Conservation (phyloP, 2,888 invertebrate species). For the Dicycla oo region DNA sequence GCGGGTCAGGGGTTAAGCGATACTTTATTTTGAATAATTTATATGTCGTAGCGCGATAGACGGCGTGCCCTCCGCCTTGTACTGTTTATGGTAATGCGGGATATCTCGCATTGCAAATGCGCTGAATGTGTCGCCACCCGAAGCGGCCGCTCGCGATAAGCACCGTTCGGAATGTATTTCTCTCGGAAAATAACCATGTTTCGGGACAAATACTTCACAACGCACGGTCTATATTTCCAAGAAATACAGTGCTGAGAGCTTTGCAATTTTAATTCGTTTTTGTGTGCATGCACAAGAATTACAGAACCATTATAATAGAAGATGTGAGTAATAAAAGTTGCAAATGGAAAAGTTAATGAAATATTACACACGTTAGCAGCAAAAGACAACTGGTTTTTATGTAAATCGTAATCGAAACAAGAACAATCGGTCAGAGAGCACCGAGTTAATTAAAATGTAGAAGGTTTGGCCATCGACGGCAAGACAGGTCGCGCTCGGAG, state of each 20-base stretch:
- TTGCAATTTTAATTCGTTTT: conserved; percentile 32
- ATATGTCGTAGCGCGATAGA: conserved; percentile 89
- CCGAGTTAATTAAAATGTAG: conserved; percentile 84
- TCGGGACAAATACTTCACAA: conserved; percentile 75
- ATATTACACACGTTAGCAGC: conserved; percentile 52
- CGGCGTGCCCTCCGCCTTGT: conserved; percentile 89
- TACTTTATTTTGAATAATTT: conserved; percentile 91
- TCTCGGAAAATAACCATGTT: conserved; percentile 77
- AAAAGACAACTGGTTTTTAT: conserved; percentile 62
- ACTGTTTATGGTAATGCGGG: conserved; percentile 90
- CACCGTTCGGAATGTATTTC: conserved; percentile 80
- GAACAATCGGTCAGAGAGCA: conserved; percentile 82
- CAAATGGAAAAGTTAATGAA: conserved; percentile 53
- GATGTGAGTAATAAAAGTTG: conserved; percentile 32
- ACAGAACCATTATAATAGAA: conserved; percentile 19
- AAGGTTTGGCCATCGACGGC: conserved; percentile 77
- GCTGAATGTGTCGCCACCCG: conserved; percentile 88
- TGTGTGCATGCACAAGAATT: conserved; percentile 15
- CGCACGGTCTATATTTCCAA: conserved; percentile 66
- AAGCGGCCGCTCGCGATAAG: conserved; percentile 84
- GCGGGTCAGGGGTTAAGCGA: conserved; percentile 88
- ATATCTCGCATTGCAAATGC: conserved; percentile 90
- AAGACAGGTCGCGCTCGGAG: conserved; percentile 75
- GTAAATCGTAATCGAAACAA: conserved; percentile 78
- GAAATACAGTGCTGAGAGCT: conserved; percentile 50